Evolutionary conservation across 2,888 invertebrate genomes (phyloP), one percentile per base, ranked within the genome.

Genomic region (Tachina fera): DNA sequence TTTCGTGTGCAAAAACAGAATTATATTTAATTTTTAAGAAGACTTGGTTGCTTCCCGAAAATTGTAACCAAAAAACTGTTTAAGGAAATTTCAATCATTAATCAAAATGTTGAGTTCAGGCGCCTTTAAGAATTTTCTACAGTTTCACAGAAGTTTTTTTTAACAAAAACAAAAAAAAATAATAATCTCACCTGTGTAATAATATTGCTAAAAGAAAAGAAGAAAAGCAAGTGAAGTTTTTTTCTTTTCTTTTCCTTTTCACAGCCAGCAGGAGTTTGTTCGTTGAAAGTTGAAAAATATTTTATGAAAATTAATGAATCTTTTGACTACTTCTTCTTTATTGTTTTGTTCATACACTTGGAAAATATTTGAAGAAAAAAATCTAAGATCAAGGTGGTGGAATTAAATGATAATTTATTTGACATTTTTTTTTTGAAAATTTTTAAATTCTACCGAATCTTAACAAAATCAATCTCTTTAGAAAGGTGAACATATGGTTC

Each of bases 11-110:
- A 82, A 85, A 85, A 71, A 61, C 19, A 51, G 53, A 51, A 14
- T 74, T 43, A 61, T 68, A 13, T 60, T 47, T 22, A 6, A 11
- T 5, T 53, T 45, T n/a, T 31, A 31, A 31, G 31, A 31, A 31
- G 5, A 31, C 31, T 13, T 19, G 11, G 53, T 45, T 78, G n/a
- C n/a, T n/a, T 6, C 14, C 14, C 19, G 9, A 13, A 45, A 31
- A 51, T 14, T 10, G 53, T 41, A 70, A 11, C 61, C n/a, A 16
- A 47, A 68, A 78, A 31, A 49, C 45, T 39, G n/a, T 60, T 78
- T 67, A 11, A 16, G 67, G 31, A 67, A 76, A 83, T 67, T 82
- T 49, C 19, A 75, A 76, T 86, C 86, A 86, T 86, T 86, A 86
- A 86, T 86, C 86, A 86, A 71, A 51, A 45, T 70, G 43, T 72